phyloP scores from a whole-genome alignment of 2,113 vertebrate species.

The Bubo blakistoni region DNA sequence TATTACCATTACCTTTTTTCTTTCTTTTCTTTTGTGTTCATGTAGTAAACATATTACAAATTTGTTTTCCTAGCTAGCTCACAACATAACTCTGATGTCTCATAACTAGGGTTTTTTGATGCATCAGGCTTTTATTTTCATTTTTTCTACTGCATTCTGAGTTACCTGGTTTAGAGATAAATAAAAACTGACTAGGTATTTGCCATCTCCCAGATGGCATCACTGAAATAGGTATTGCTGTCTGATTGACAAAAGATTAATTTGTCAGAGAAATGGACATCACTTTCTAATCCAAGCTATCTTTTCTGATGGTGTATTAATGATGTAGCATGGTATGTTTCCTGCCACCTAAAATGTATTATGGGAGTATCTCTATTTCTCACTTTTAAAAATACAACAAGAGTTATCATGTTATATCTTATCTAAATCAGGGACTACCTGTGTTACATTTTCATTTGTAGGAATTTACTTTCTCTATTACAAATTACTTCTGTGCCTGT shows the following conservation, averaged over 20 bases:
- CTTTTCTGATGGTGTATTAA: background rate
- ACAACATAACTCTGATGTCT: background rate
- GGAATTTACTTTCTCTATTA: background rate
- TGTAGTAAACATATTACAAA: background rate
- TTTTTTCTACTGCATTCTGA: background rate
- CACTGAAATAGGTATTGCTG: background rate
- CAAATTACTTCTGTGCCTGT: background rate
- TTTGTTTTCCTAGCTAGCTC: background rate
- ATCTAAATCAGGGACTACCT: background rate
- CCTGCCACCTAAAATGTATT: background rate
- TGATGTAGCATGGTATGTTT: background rate
- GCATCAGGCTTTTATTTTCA: background rate
- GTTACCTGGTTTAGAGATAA: background rate
- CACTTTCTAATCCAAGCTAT: background rate
- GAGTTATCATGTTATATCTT: background rate
- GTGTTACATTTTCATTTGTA: background rate
- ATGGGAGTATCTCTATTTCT: background rate
- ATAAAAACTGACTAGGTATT: background rate
- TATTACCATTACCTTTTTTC: background rate
- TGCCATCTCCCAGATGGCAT: background rate
- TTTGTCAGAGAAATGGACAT: background rate
- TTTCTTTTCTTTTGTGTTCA: background rate
- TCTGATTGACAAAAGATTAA: slow-evolving; percentile 8
- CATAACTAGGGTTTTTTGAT: background rate
- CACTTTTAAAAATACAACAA: background rate